A percentile compares a stretch with the other conserved stretches of the same genome.
phyloP scores from a whole-genome alignment of 2,888 invertebrate genomes.

The Cartodere bifasciata region DNA sequence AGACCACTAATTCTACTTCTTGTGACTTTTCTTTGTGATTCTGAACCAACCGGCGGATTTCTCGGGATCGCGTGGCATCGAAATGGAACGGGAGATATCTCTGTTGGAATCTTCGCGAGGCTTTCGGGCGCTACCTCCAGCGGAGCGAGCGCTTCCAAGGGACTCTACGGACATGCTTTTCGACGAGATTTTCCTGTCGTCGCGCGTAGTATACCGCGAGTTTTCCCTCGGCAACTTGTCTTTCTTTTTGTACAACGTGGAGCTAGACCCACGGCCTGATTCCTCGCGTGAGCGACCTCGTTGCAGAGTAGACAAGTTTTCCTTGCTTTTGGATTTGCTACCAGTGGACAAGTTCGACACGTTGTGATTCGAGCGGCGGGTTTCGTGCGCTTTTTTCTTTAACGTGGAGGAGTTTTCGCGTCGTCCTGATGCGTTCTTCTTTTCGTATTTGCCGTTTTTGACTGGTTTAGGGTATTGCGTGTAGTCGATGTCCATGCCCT shows the following conservation, averaged over 20 bases:
- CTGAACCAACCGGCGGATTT: constrained; percentile 66
- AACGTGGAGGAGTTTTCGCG: constrained; percentile 30
- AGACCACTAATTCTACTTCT: constrained; percentile 28
- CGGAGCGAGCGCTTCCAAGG: constrained; percentile 37
- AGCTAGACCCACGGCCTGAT: constrained; percentile 24
- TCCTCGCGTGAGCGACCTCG: constrained; percentile 28
- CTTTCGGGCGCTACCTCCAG: constrained; percentile 21
- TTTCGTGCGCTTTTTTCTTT: constrained; percentile 39
- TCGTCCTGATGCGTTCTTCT: constrained; percentile 27
- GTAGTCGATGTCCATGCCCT: constrained; percentile 67
- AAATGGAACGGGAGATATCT: constrained; percentile 50
- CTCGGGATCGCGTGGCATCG: constrained; percentile 59
- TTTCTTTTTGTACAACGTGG: constrained; percentile 32
- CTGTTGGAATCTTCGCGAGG: constrained; percentile 29
- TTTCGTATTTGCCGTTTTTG: constrained; percentile 34
- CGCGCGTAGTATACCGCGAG: constrained; percentile 27
- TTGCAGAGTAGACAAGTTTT: constrained; percentile 25
- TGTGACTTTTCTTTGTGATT: constrained; percentile 40
- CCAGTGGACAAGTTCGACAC: constrained; percentile 37
- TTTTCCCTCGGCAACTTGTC: constrained; percentile 37
- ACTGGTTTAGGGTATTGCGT: constrained; percentile 45
- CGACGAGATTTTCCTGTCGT: constrained; percentile 31
- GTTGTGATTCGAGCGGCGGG: constrained; percentile 26
- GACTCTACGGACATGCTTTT: constrained; percentile 53
- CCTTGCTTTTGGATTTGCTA: constrained; percentile 29